Conservation (phyloP, 2,113 vertebrate species). For the Aspiorhynchus laticeps region DNA sequence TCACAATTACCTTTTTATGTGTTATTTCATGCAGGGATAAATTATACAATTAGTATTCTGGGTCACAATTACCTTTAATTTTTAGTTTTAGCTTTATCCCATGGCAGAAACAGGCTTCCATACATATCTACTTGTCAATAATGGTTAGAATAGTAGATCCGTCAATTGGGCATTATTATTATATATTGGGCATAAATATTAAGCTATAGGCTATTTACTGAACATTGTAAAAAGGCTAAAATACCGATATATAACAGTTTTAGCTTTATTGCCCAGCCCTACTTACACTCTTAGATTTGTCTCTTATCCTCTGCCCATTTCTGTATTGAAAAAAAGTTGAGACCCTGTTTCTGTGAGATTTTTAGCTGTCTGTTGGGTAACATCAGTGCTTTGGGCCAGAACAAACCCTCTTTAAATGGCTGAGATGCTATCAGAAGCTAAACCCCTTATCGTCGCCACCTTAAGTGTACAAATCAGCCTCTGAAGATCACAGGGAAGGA, state of each 20-base stretch:
- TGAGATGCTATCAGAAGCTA: slow-evolving; percentile 49
- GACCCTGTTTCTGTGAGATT: slow-evolving; percentile 21
- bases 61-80: too few species aligned
- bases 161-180: too few species aligned
- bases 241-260: neutral
- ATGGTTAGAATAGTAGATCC: neutral
- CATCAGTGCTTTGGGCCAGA: slow-evolving; percentile 25
- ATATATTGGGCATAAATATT: too few species aligned
- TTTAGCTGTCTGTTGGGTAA: slow-evolving; percentile 21
- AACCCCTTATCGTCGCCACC: slow-evolving; percentile 62
- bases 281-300: neutral
- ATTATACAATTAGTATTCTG: too few species aligned
- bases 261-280: too few species aligned
- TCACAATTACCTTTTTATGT: too few species aligned
- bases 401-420: slow-evolving; percentile 36
- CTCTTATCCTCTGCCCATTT: neutral
- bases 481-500: slow-evolving; percentile 60
- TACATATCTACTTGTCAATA: neutral
- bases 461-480: slow-evolving; percentile 62
- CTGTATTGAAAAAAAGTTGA: neutral
- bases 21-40: too few species aligned
- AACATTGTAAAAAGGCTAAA: neutral
- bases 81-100: too few species aligned
- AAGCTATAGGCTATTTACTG: too few species aligned
- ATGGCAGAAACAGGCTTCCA: too few species aligned